phyloP scores from a whole-genome alignment of 2,797 vertebrate genomes.

The Lepus oiostolus region DNA sequence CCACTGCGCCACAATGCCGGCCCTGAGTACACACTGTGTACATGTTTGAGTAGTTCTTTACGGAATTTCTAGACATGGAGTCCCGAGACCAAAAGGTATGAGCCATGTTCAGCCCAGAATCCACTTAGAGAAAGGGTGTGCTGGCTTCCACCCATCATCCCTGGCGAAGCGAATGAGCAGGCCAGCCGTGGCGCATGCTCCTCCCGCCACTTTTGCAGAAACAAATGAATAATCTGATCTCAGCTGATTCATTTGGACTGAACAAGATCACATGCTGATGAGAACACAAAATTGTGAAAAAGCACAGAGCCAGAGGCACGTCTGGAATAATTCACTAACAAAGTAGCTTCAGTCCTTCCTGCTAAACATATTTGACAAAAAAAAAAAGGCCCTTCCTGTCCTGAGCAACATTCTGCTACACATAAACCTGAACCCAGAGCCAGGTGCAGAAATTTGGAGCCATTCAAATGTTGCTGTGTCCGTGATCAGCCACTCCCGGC shows the following conservation, averaged over 20 bases:
- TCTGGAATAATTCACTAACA: background rate
- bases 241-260: slow-evolving; percentile 20
- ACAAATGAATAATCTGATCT: background rate
- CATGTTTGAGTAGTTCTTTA: background rate
- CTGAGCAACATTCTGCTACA: background rate
- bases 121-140: background rate
- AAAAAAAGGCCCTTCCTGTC: background rate
- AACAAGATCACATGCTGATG: slow-evolving; percentile 12
- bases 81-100: background rate
- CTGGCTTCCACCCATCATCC: accelerated
- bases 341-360: background rate
- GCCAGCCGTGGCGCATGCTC: background rate
- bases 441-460: background rate
- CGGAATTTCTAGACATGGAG: background rate
- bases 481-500: background rate
- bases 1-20: background rate
- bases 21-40: background rate
- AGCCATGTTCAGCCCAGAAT: background rate
- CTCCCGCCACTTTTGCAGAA: background rate
- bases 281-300: background rate
- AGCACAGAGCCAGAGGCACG: background rate
- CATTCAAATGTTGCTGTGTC: background rate
- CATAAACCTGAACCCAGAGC: background rate
- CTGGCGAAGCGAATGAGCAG: background rate
- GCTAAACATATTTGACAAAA: background rate